Percentiles rank a stretch among this genome's conserved stretches.
Evolutionary conservation across 2,888 invertebrate genomes (phyloP).

Genomic region (Bellardia pandia): DNA sequence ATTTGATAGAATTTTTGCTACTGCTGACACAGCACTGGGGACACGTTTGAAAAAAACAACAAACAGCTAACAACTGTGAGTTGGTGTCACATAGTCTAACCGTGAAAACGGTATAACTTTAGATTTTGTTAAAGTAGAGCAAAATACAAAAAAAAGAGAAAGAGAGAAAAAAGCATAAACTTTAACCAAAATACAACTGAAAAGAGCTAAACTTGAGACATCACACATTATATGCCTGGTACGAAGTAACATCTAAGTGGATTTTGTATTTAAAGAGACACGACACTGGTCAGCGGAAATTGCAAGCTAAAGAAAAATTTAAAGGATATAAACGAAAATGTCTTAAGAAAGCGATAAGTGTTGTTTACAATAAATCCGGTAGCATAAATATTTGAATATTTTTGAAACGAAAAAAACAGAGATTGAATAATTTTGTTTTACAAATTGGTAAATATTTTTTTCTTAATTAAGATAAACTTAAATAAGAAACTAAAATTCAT

Average conservation of each 20-base stretch:
- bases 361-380: too few species aligned
- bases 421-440: too few species aligned
- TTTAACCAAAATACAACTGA: neutral
- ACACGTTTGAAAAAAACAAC: neutral
- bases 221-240: neutral
- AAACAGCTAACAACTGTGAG: slow-evolving; percentile 42
- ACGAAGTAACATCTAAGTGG: neutral
- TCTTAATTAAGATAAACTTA: too few species aligned
- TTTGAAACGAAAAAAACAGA: too few species aligned
- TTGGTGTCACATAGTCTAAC: slow-evolving; percentile 24
- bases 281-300: neutral
- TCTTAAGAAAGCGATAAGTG: too few species aligned
- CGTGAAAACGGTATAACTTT: slow-evolving; percentile 30
- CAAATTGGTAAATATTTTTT: too few species aligned
- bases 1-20: slow-evolving; percentile 38
- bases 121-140: slow-evolving; percentile 13
- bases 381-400: too few species aligned
- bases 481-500: too few species aligned
- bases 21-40: slow-evolving; percentile 52
- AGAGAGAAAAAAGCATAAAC: neutral
- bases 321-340: too few species aligned
- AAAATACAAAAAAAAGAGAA: neutral
- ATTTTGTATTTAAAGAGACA: neutral
- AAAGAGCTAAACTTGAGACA: neutral
- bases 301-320: neutral